phyloP scores from a whole-genome alignment of 2,888 invertebrate species.

The Taphrorychus bicolor region DNA sequence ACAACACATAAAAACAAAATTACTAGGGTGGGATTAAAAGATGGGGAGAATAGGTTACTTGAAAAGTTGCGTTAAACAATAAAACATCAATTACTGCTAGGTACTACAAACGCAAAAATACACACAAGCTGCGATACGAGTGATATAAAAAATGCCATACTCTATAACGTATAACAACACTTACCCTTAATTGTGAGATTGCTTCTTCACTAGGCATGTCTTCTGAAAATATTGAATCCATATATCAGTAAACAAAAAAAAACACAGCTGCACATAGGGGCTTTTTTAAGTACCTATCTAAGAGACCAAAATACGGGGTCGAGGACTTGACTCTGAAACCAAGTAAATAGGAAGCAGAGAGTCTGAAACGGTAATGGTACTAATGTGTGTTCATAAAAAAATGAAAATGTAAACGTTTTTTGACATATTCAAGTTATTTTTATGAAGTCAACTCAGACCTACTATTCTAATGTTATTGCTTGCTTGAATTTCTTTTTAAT shows the following conservation, averaged over 20 bases:
- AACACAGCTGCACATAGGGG: too few species aligned
- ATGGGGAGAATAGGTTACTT: neutral
- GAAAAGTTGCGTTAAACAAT: neutral
- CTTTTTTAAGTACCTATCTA: too few species aligned
- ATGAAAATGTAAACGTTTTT: too few species aligned
- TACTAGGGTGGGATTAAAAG: neutral
- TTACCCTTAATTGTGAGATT: constrained; percentile 50
- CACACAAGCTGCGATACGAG: neutral
- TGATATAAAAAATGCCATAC: neutral
- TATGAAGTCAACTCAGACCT: too few species aligned
- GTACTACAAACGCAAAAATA: neutral
- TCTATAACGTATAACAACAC: constrained; percentile 26
- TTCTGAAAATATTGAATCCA: constrained; percentile 43
- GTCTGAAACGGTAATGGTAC: too few species aligned
- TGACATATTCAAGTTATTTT: too few species aligned
- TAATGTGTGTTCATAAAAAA: too few species aligned
- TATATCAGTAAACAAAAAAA: neutral
- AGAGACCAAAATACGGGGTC: too few species aligned
- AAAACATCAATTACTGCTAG: neutral
- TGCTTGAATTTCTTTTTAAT: too few species aligned
- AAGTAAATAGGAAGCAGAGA: too few species aligned
- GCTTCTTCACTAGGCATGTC: constrained; percentile 46
- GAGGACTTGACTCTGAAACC: too few species aligned
- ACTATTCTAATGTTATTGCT: too few species aligned
- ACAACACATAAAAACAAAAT: constrained; percentile 42